Conservation (phyloP, 2,797 vertebrate species). For the Heterohyrax brucei region DNA sequence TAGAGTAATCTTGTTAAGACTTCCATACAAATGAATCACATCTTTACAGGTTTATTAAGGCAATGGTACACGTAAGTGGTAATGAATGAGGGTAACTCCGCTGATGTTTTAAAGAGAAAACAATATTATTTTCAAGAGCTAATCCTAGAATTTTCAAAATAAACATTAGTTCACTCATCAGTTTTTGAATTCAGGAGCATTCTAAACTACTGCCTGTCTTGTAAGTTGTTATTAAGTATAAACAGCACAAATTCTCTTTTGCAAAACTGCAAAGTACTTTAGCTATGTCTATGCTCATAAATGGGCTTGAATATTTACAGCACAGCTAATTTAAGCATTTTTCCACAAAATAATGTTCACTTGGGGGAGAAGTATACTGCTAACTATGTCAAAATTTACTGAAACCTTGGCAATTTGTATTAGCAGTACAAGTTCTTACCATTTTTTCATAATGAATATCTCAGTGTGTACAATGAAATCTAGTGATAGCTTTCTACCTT, state of each 20-base stretch:
- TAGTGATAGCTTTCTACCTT: neutral
- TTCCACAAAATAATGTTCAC: neutral
- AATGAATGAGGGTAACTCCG: neutral
- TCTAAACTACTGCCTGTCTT: neutral
- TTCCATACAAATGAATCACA: neutral
- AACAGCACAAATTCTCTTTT: neutral
- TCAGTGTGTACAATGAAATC: neutral
- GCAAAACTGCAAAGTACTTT: neutral
- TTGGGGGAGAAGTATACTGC: neutral
- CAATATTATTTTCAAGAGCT: constrained; percentile 4
- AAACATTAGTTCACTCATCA: neutral
- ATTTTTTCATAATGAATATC: neutral
- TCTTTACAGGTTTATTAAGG: neutral
- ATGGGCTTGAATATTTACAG: neutral
- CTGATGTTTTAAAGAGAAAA: neutral
- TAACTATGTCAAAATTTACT: neutral
- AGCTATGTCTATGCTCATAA: neutral
- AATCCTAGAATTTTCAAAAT: neutral
- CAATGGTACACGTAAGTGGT: neutral
- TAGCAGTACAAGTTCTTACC: neutral
- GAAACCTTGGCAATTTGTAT: neutral
- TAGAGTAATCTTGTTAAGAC: neutral
- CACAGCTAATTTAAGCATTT: neutral
- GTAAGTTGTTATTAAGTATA: neutral
- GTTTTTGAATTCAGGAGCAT: neutral